phyloP scores from a whole-genome alignment of 2,797 vertebrate genomes.

The Eulemur albifrons region DNA sequence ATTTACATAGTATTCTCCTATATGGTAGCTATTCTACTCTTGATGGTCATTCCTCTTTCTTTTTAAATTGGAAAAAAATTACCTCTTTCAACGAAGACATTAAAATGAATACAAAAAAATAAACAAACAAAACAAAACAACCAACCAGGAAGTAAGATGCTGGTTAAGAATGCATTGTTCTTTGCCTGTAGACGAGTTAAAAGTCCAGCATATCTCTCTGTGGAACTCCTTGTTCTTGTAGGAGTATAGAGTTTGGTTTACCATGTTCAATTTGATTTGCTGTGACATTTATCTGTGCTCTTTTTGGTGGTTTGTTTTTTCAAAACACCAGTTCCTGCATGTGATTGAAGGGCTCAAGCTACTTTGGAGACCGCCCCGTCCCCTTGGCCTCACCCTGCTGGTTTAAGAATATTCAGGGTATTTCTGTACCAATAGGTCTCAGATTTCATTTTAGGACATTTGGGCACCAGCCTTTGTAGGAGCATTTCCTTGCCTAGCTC shows the following conservation, averaged over 20 bases:
- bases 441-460: neutral
- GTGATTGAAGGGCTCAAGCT: neutral
- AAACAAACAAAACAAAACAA: neutral
- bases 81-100: neutral
- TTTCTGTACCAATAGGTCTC: neutral
- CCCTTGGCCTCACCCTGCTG: neutral
- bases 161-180: neutral
- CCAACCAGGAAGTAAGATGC: neutral
- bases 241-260: neutral
- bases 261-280: neutral
- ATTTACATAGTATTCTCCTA: neutral
- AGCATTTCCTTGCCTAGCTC: neutral
- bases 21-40: neutral
- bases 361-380: neutral
- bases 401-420: neutral
- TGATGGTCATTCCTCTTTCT: neutral
- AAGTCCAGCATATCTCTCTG: neutral
- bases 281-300: neutral
- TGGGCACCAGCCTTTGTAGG: neutral
- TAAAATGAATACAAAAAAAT: neutral
- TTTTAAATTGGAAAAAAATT: neutral
- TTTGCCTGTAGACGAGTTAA: neutral
- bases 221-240: neutral
- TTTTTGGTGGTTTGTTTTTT: constrained; percentile 14
- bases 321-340: neutral